Evolutionary conservation across 2,797 vertebrate genomes (phyloP).

Genomic region (Acipenser transmontanus): DNA sequence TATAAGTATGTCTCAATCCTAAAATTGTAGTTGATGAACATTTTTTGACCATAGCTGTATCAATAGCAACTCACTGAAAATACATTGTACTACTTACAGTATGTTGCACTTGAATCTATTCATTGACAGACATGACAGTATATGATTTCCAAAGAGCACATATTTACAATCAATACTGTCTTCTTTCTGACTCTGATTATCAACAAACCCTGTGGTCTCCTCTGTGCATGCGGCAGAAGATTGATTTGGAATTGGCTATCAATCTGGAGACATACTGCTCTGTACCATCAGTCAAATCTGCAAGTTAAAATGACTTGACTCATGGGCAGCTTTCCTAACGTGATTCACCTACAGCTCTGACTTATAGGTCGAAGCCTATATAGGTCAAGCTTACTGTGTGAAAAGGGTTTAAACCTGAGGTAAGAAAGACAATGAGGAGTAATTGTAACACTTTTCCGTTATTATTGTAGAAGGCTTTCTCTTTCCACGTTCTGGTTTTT

Average conservation of each 20-base stretch:
- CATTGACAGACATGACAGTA: no score
- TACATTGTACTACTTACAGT: no score
- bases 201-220: slow-evolving; percentile 22
- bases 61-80: no score
- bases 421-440: neutral
- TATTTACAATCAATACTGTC: neutral
- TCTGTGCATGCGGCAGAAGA: slow-evolving; percentile 29
- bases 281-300: slow-evolving; percentile 65
- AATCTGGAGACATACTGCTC: slow-evolving; percentile 63
- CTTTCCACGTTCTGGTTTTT: no score
- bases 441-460: neutral
- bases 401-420: neutral
- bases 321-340: slow-evolving; percentile 48
- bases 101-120: no score
- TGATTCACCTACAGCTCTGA: slow-evolving; percentile 61
- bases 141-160: no score
- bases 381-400: slow-evolving; percentile 36
- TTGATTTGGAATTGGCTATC: slow-evolving; percentile 44
- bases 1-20: no score
- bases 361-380: slow-evolving; percentile 59
- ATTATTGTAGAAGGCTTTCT: no score
- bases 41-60: no score
- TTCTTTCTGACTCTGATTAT: slow-evolving; percentile 8
- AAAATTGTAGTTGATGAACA: no score
- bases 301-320: slow-evolving; percentile 39